Evolutionary conservation across 2,113 vertebrate species (phyloP).

Genomic region (Scolopax mira): DNA sequence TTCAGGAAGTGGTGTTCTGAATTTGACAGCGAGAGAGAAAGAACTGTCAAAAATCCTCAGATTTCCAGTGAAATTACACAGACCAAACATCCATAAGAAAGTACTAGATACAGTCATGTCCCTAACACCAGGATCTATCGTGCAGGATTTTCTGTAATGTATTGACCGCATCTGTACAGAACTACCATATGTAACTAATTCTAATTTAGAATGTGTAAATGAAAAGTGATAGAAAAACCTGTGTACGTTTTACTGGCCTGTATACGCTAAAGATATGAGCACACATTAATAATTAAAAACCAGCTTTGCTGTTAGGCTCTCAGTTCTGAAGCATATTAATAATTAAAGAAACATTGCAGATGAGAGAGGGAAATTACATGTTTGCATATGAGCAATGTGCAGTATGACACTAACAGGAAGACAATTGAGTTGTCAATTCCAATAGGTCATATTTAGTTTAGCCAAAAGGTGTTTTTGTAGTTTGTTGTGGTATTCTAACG

Average conservation of each 20-base stretch:
- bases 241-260: neutral
- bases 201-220: neutral
- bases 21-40: neutral
- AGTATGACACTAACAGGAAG: neutral
- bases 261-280: neutral
- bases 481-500: neutral
- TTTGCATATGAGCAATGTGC: neutral
- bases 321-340: slow-evolving; percentile 12
- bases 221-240: neutral
- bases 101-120: neutral
- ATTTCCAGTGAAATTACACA: neutral
- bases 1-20: neutral
- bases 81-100: neutral
- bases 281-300: slow-evolving; percentile 26
- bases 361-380: neutral
- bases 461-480: neutral
- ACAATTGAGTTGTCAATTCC: neutral
- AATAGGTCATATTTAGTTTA: neutral
- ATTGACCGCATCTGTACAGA: neutral
- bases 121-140: neutral
- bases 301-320: neutral
- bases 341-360: neutral
- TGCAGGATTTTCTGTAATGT: neutral
- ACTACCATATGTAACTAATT: neutral
- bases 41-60: neutral